Percentiles rank a stretch among this genome's conserved stretches.
These are phyloP conservation scores for Brachirus orientalis DNA, from an alignment of 2,113 vertebrate species.

Conservation along the genomic window DNA sequence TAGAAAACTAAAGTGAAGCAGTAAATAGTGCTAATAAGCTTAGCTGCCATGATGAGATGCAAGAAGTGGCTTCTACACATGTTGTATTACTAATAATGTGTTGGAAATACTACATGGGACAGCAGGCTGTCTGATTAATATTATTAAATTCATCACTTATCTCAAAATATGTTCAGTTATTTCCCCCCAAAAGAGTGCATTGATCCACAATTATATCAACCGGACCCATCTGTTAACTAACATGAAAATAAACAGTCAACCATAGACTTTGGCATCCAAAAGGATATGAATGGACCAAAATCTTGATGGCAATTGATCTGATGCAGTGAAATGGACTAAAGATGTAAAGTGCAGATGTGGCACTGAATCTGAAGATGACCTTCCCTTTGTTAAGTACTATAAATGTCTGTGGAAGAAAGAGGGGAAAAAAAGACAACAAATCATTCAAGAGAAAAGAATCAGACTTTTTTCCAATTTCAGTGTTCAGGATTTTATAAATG, in stretches of 20 bases:
- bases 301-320: conserved; percentile 91
- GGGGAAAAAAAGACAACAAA: conserved; percentile 64
- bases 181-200: not conserved
- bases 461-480: not conserved
- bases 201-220: not conserved
- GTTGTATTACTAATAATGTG: too few relatives aligned
- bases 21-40: conserved; percentile 63
- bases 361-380: conserved; percentile 99
- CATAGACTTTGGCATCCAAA: conserved; percentile 64
- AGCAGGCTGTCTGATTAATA: too few relatives aligned
- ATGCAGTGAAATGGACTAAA: conserved; percentile 95
- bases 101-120: too few relatives aligned
- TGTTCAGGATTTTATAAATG: not conserved
- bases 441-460: conserved; percentile 10
- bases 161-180: too few relatives aligned
- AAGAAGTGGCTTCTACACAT: too few relatives aligned
- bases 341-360: conserved; percentile 94
- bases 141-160: too few relatives aligned
- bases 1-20: conserved; percentile 37
- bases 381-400: conserved; percentile 98
- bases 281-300: conserved; percentile 99
- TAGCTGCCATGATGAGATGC: too few relatives aligned
- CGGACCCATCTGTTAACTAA: conserved; percentile 1
- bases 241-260: not conserved
- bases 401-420: conserved; percentile 89